Evolutionary conservation across 2,888 invertebrate genomes (phyloP).

Genomic region (Adelognathus sp.): DNA sequence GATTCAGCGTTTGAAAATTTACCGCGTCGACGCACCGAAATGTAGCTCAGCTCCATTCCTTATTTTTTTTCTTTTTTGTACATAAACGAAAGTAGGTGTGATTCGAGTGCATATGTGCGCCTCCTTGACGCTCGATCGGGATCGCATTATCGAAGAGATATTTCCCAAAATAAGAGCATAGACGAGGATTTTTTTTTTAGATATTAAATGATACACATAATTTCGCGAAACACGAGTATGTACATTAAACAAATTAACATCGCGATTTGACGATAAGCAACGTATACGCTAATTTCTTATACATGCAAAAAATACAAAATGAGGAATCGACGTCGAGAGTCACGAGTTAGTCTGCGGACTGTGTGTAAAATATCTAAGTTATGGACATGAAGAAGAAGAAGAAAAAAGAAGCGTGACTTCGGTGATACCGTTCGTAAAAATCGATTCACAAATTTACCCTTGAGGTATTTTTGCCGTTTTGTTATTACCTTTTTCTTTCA

Average conservation of each 20-base stretch:
- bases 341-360: background rate
- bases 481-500: background rate
- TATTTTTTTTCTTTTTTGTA: conserved; percentile 45
- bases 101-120: background rate
- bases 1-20: too few species aligned
- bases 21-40: conserved; percentile 41
- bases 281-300: conserved; percentile 8
- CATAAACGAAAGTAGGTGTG: conserved; percentile 38
- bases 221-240: conserved; percentile 9
- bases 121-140: background rate
- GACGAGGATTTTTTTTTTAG: background rate
- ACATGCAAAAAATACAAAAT: background rate
- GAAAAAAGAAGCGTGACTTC: conserved; percentile 19
- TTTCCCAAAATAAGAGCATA: conserved; percentile 1
- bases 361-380: conserved; percentile 31
- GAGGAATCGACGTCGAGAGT: background rate
- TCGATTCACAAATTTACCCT: conserved; percentile 26
- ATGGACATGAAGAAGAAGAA: background rate
- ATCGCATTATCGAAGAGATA: background rate
- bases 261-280: background rate
- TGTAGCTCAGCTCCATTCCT: conserved; percentile 57
- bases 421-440: conserved; percentile 13
- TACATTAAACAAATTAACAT: conserved; percentile 32
- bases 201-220: conserved; percentile 4
- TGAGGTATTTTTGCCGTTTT: conserved; percentile 10